Percentiles rank a stretch among this genome's conserved stretches.
Evolutionary conservation across 2,113 vertebrate genomes (phyloP).

Genomic region (Lutjanus erythropterus): DNA sequence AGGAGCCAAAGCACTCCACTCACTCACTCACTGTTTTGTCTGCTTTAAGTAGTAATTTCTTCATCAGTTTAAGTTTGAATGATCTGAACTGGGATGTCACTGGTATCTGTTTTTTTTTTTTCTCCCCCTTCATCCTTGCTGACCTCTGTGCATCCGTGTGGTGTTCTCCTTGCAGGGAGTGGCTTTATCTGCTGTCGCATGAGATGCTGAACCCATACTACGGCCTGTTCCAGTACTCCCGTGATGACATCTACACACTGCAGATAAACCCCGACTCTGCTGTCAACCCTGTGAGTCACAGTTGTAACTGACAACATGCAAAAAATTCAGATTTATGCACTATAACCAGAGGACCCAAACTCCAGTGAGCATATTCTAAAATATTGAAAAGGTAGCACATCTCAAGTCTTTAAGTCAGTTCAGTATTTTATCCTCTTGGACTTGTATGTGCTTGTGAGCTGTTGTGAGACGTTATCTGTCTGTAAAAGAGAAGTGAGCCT

Average conservation of each 20-base stretch:
- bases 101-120: not conserved
- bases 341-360: not conserved
- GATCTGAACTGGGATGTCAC: not conserved
- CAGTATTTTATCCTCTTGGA: not conserved
- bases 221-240: slow-evolving; percentile 98
- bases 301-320: not conserved
- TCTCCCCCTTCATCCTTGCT: not conserved
- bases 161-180: slow-evolving; percentile 86
- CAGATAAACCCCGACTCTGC: slow-evolving; percentile 99
- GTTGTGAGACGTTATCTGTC: not conserved
- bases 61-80: not conserved
- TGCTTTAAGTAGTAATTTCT: not conserved
- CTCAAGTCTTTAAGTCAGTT: not conserved
- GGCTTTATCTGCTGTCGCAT: slow-evolving; percentile 97
- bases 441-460: not conserved
- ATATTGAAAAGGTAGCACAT: too few species aligned
- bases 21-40: not conserved
- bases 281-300: slow-evolving; percentile 92
- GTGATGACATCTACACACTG: slow-evolving; percentile 98
- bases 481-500: too few species aligned
- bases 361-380: too few species aligned
- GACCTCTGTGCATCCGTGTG: not conserved
- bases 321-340: not conserved
- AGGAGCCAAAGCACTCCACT: not conserved
- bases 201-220: slow-evolving; percentile 99